These are phyloP conservation scores for Dasysyrphus albostriatus DNA, from an alignment of 2,888 invertebrate genomes.

Conservation along the genomic window DNA sequence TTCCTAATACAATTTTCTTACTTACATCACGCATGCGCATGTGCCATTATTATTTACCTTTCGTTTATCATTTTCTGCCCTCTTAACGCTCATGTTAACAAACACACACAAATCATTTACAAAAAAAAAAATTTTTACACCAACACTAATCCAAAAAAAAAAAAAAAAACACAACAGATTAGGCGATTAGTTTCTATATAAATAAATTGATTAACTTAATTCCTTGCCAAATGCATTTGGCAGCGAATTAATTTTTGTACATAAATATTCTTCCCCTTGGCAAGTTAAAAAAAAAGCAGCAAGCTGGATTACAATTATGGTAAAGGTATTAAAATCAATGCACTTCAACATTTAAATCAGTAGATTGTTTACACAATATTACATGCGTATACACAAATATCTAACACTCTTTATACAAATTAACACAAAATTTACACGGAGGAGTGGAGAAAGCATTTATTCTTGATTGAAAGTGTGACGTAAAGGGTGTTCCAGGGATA, in stretches of 20 bases:
- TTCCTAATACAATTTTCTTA: constrained; percentile 83
- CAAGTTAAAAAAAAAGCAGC: constrained; percentile 81
- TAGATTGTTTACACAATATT: background rate
- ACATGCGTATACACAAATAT: no score
- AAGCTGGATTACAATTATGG: constrained; percentile 84
- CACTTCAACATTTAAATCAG: constrained; percentile 16
- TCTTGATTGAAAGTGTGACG: background rate
- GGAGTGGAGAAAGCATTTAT: background rate
- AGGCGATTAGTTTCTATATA: constrained; percentile 36
- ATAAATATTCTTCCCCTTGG: constrained; percentile 72
- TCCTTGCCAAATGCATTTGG: constrained; percentile 65
- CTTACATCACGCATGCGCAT: constrained; percentile 84
- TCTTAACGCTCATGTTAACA: constrained; percentile 67
- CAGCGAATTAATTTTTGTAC: constrained; percentile 67
- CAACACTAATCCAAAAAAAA: constrained; percentile 22
- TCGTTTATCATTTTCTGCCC: constrained; percentile 74
- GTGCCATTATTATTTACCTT: constrained; percentile 80
- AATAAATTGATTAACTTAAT: constrained; percentile 41
- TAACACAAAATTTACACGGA: background rate
- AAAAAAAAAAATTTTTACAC: constrained; percentile 20
- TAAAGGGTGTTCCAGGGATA: background rate
- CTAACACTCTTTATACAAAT: background rate
- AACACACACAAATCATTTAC: constrained; percentile 25
- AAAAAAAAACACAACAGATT: constrained; percentile 19
- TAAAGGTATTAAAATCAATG: constrained; percentile 69